These are phyloP conservation scores for Hypomesus transpacificus DNA, from an alignment of 2,113 vertebrate species.

Conservation along the genomic window DNA sequence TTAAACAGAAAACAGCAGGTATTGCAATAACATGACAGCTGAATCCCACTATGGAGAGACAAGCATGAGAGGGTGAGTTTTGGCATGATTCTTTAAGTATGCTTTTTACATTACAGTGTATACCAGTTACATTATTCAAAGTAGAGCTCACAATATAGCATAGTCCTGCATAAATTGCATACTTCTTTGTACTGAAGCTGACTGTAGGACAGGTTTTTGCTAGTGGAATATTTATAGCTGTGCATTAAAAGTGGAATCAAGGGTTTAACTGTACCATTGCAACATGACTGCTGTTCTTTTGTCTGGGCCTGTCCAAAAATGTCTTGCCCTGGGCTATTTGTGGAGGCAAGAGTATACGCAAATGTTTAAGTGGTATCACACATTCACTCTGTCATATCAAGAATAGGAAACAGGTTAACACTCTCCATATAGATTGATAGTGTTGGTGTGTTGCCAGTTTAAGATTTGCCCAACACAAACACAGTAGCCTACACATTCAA, in stretches of 20 bases:
- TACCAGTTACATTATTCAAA: constrained; percentile 66
- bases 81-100: neutral
- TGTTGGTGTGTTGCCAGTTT: constrained; percentile 27
- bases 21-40: constrained; percentile 5
- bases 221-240: constrained; percentile 75
- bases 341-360: constrained; percentile 42
- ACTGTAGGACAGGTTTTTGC: constrained; percentile 67
- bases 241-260: constrained; percentile 75
- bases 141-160: constrained; percentile 28
- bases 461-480: neutral
- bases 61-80: constrained; percentile 25
- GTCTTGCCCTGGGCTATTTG: constrained; percentile 62
- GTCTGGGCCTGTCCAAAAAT: constrained; percentile 78
- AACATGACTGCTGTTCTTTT: constrained; percentile 65
- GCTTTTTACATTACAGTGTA: constrained; percentile 37
- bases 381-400: constrained; percentile 47
- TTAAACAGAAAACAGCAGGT: constrained; percentile 12
- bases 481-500: constrained; percentile 7
- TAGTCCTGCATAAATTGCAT: constrained; percentile 51
- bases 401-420: constrained; percentile 27
- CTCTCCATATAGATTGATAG: constrained; percentile 8
- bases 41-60: constrained; percentile 40
- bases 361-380: constrained; percentile 54
- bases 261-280: constrained; percentile 71
- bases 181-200: constrained; percentile 51